Evolutionary conservation across 1,140 invertebrate species (phyloP), one percentile per base, ranked within the genome.

Genomic region (Eufriesea mexicana): DNA sequence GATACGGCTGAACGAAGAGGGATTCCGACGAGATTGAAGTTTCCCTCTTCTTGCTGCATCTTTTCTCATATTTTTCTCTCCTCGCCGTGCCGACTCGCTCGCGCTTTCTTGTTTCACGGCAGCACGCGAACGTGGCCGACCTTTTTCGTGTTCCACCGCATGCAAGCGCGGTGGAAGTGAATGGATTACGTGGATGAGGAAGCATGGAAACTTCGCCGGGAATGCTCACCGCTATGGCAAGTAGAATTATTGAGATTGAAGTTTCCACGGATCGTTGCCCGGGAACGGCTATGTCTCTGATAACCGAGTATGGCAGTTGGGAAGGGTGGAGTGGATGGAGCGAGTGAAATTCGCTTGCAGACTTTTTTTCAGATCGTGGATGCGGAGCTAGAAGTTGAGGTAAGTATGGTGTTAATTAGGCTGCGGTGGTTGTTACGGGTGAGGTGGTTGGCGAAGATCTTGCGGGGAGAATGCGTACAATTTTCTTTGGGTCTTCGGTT

Each of bases 201-300:
- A 35, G 55, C 54, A 51, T 20, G 77, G 55, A 8, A 79, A 72
- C 5, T 72, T 79, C 49, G 28, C 47, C 6, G 47, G 35, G 70
- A 73, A 80, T 80, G 79, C n/a, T 18, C 10, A 7, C 18, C 18
- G 57, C 28, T 7, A 14, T 12, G 16, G 2, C 57, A 12, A 42
- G 57, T 45, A 54, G 28, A 62, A 74, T 80, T 74, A 80, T 80
- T 28, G 57, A 64, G 59, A 74, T 35, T 80, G 78, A 64, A 64
- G 59, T 64, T 73, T 72, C n/a, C 25, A 12, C n/a, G n/a, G 55
- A 51, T 16, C 54, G 61, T 10, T 51, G 23, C 7, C 25, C 12
- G 35, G 55, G 35, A 10, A 54, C 14, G 25, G 25, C 16, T 2
- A 23, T 12, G 16, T n/a, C 28, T 49, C 16, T 51, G 68, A 51